Evolutionary conservation across 2,888 invertebrate species (phyloP).

Genomic region (Aplocera efformata): DNA sequence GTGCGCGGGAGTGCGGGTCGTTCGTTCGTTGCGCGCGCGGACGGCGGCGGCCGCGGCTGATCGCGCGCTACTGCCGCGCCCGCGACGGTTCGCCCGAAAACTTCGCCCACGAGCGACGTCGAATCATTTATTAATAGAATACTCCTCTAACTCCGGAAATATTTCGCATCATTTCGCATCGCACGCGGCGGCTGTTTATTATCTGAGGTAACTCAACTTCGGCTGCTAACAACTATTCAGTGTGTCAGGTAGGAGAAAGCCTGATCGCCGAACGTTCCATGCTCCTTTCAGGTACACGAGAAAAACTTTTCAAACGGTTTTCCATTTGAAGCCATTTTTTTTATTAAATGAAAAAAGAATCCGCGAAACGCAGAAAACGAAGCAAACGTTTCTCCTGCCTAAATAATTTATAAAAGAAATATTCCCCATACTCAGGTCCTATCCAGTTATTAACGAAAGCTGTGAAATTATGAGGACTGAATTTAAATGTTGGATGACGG

Average conservation of each 20-base stretch:
- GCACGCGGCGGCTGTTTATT: conserved; percentile 60
- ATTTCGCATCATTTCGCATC: conserved; percentile 80
- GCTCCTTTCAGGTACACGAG: no score
- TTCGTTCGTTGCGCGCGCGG: conserved; percentile 80
- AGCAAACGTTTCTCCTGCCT: no score
- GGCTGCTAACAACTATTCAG: conserved; percentile 14
- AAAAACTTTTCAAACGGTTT: no score
- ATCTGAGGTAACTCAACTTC: conserved; percentile 54
- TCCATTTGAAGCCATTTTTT: no score
- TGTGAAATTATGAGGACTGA: conserved; percentile 19
- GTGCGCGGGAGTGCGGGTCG: conserved; percentile 78
- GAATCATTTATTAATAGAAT: conserved; percentile 78
- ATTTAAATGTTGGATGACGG: conserved; percentile 28
- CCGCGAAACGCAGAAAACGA: no score
- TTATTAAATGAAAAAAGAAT: no score
- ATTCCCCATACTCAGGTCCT: no score
- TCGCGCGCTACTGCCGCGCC: conserved; percentile 75
- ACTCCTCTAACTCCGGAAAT: conserved; percentile 80
- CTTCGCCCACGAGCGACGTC: conserved; percentile 75
- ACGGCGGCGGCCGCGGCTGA: conserved; percentile 77
- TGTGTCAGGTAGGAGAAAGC: neutral
- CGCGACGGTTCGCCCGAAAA: conserved; percentile 66
- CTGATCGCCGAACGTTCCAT: no score
- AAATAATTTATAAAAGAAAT: no score
- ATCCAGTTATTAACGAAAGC: conserved; percentile 12